phyloP scores from a whole-genome alignment of 2,888 invertebrate genomes.

The Cantharis flavilabris region DNA sequence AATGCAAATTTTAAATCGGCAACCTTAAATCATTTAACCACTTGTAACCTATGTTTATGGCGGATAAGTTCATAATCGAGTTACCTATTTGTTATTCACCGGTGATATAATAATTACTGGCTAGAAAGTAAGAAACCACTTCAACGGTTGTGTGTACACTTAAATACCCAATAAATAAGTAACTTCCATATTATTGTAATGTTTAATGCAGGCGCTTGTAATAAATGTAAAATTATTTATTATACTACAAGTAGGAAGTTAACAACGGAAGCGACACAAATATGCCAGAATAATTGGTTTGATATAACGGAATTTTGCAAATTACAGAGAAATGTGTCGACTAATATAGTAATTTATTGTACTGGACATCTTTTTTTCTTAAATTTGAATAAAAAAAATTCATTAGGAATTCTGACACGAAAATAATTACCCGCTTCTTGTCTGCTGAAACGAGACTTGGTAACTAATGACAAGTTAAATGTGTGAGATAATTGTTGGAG shows the following conservation, averaged over 20 bases:
- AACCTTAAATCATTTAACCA: not conserved
- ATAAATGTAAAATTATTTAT: not conserved
- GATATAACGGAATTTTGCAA: not conserved
- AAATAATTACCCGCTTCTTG: not conserved
- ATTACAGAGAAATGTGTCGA: not conserved
- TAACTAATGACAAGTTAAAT: not conserved
- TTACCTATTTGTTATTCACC: not conserved
- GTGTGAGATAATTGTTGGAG: not conserved
- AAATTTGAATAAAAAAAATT: not conserved
- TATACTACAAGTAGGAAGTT: not conserved
- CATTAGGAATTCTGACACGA: not conserved
- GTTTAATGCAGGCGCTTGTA: not conserved
- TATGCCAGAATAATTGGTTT: not conserved
- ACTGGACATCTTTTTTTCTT: not conserved
- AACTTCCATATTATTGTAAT: not conserved
- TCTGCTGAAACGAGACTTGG: not conserved
- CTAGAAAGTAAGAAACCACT: not conserved
- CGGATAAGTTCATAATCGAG: not conserved
- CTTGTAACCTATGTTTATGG: not conserved
- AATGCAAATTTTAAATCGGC: not conserved
- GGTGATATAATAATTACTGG: not conserved
- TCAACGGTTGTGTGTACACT: not conserved
- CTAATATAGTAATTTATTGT: not conserved
- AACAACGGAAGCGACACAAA: not conserved
- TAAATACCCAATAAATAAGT: not conserved